Base-by-base conservation (phyloP, 2,888 invertebrate genomes). In the Eustalomyia histrio region DNA sequence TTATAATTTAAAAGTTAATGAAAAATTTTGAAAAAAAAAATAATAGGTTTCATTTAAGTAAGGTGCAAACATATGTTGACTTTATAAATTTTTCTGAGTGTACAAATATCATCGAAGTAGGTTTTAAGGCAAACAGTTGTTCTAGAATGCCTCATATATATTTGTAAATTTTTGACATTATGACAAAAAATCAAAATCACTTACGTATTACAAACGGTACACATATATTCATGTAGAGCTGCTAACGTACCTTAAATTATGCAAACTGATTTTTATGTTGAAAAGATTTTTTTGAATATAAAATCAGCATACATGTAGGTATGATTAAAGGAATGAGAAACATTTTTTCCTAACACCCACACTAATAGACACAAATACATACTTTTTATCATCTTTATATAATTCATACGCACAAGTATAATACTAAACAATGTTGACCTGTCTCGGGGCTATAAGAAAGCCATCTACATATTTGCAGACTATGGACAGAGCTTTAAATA, bases 251-350 rank as follows among this genome's bases (percentile, higher is more conserved):
- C 39, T 79, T 68, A 74, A 74, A 47, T 69, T 79, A 74, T 79
- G 79, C 74, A 79, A 79, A 79, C 61, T 64, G 58, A 79, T 75
- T 68, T 68, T 74, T 65, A 18, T 69, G 52, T 52, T 55, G 63
- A 64, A 79, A 73, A 69, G 60, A 79, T 74, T 73, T 55, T 73
- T 75, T 64, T 64, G 75, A 74, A 79, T 79, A 74, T 47, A 53
- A 69, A 74, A 75, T 74, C 64, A 69, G 18, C 33, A 64, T 68
- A 79, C n/a, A 75, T 79, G 12, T 6, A 14, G 14, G 10, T 35
- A 57, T 61, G 55, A 68, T 57, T 9, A 68, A 39, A 55, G n/a
- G 53, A 68, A 55, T 50, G 35, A 52, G 16, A 52, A 50, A 55
- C 47, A 61, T 53, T 2, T 69, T 35, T 47, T 18, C 33, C 29